Evolutionary conservation across 2,113 vertebrate species (phyloP).

Genomic region (Cranoglanis bouderius): DNA sequence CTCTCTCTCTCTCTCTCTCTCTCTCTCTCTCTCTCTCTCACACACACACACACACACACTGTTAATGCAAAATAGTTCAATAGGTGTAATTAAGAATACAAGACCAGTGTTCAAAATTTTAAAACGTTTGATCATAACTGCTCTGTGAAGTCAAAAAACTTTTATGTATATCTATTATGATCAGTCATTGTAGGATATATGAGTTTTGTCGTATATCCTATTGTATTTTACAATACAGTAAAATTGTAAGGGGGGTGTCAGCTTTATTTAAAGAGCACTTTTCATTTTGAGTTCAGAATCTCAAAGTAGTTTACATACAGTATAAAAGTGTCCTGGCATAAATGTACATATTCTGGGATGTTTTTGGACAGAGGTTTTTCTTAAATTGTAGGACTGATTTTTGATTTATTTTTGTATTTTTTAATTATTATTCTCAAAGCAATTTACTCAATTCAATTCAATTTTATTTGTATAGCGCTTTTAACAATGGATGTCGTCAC

Average conservation of each 20-base stretch:
- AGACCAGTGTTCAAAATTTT: background rate
- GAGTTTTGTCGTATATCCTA: background rate
- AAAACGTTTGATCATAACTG: background rate
- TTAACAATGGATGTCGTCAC: too few relatives aligned
- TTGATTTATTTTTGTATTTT: background rate
- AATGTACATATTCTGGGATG: background rate
- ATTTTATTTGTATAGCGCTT: too few relatives aligned
- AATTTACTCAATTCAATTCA: too few relatives aligned
- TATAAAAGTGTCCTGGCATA: background rate
- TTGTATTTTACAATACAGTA: background rate
- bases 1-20: background rate
- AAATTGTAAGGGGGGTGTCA: background rate
- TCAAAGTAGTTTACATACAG: too few relatives aligned
- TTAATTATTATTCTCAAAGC: slow-evolving; percentile 11
- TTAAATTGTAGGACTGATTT: background rate
- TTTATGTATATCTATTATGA: background rate
- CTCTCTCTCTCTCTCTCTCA: slow-evolving; percentile 2
- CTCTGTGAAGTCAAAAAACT: background rate
- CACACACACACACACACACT: background rate
- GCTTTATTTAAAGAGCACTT: background rate
- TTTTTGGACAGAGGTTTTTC: background rate
- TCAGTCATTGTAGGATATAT: too few relatives aligned
- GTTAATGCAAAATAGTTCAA: background rate
- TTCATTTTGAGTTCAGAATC: background rate
- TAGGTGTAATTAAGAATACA: background rate